Evolutionary conservation across 2,797 vertebrate species (phyloP).

Genomic region (Malacoraja senta): DNA sequence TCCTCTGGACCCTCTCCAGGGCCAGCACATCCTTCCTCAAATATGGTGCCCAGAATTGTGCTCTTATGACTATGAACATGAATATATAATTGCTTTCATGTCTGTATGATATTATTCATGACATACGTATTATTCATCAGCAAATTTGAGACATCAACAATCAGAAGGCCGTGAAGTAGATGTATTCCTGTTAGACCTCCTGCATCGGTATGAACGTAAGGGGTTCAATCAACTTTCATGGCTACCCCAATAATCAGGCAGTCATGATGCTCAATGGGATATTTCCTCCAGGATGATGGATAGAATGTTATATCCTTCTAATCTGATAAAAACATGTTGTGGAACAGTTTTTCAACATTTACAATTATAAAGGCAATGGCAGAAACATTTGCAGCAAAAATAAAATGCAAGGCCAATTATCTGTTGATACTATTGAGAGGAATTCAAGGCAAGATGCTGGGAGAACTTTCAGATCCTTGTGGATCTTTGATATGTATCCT

Average conservation of each 20-base stretch:
- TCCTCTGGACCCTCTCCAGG: too few species aligned
- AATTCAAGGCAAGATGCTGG: neutral
- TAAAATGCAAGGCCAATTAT: neutral
- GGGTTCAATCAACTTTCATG: neutral
- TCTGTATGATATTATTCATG: neutral
- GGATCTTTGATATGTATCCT: neutral
- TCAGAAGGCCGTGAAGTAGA: neutral
- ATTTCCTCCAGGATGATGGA: constrained; percentile 12
- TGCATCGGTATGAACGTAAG: neutral
- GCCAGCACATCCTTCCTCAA: too few species aligned
- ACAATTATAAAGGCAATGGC: neutral
- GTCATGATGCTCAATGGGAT: neutral
- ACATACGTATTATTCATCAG: neutral
- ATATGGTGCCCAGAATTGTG: too few species aligned
- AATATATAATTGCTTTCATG: neutral
- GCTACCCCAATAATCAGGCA: neutral
- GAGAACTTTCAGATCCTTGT: neutral
- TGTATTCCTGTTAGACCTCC: neutral
- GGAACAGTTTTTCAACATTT: neutral
- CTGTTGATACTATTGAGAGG: neutral
- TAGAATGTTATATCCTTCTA: neutral
- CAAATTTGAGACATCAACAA: neutral
- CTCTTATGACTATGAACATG: too few species aligned
- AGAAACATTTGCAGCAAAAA: neutral
- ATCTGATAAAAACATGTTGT: neutral